Conservation (phyloP, 2,113 vertebrate species). For the Arizona elegans region DNA sequence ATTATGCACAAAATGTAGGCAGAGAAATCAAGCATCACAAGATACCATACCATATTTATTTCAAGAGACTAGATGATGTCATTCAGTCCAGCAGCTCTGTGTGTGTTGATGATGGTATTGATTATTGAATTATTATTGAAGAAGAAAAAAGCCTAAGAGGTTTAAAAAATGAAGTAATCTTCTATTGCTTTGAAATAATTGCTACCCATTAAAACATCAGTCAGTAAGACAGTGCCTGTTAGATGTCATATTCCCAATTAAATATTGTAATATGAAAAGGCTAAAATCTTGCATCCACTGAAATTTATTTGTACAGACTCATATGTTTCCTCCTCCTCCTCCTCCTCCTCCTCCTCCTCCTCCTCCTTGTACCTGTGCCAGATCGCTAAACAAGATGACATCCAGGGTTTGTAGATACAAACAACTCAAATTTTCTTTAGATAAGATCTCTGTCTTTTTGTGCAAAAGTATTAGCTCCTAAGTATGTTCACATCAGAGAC, state of each 20-base stretch:
- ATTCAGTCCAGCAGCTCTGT: background rate
- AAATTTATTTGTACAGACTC: background rate
- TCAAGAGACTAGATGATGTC: background rate
- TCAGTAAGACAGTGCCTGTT: background rate
- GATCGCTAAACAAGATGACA: background rate
- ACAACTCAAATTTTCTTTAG: background rate
- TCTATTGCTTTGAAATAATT: background rate
- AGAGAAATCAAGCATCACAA: background rate
- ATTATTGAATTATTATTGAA: background rate
- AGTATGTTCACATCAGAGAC: background rate
- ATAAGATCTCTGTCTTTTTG: background rate
- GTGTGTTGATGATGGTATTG: background rate
- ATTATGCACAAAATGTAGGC: background rate
- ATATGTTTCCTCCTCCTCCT: no score
- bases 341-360: no score
- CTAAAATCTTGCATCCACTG: background rate
- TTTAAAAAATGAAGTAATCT: background rate
- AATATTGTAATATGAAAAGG: background rate
- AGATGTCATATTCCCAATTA: background rate
- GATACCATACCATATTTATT: no score
- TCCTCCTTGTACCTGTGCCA: no score
- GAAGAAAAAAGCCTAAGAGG: background rate
- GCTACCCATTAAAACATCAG: background rate
- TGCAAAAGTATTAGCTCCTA: background rate
- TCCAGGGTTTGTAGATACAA: background rate